Evolutionary conservation across 2,888 invertebrate species (phyloP).

Genomic region (Autographa gamma): DNA sequence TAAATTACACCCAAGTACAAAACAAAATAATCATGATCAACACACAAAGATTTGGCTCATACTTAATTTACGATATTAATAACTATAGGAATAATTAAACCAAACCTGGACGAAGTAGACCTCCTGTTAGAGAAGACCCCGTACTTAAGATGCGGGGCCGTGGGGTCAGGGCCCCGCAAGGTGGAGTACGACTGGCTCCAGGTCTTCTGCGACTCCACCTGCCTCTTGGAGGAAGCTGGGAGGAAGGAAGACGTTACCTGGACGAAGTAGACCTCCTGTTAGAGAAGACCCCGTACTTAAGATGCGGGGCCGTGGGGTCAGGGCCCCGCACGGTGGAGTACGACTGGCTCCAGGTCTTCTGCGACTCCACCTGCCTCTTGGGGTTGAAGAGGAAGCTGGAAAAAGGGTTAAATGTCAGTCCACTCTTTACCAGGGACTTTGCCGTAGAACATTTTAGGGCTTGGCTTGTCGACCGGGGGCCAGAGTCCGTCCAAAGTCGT

Average conservation of each 20-base stretch:
- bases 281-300: constrained; percentile 68
- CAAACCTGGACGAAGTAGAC: constrained; percentile 9
- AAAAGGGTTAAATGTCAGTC: too few relatives aligned
- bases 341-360: constrained; percentile 23
- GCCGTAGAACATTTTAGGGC: too few relatives aligned
- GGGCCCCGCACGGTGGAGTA: constrained; percentile 13
- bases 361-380: background rate
- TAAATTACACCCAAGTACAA: too few relatives aligned
- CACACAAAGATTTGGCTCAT: too few relatives aligned
- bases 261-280: constrained; percentile 21
- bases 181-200: constrained; percentile 26
- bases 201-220: accelerated
- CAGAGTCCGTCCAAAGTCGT: too few relatives aligned
- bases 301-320: constrained; percentile 60
- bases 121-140: constrained; percentile 60
- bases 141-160: constrained; percentile 65
- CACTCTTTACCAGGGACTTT: too few relatives aligned
- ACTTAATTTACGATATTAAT: too few relatives aligned
- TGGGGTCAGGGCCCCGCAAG: constrained; percentile 43
- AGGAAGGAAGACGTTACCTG: too few relatives aligned
- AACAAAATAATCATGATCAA: too few relatives aligned
- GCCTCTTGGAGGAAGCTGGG: constrained; percentile 9
- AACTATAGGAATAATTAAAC: background rate
- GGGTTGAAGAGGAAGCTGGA: constrained; percentile 11
- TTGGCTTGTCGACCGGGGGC: too few relatives aligned